Conservation (phyloP, 2,797 vertebrate species). For the Moxostoma hubbsi region DNA sequence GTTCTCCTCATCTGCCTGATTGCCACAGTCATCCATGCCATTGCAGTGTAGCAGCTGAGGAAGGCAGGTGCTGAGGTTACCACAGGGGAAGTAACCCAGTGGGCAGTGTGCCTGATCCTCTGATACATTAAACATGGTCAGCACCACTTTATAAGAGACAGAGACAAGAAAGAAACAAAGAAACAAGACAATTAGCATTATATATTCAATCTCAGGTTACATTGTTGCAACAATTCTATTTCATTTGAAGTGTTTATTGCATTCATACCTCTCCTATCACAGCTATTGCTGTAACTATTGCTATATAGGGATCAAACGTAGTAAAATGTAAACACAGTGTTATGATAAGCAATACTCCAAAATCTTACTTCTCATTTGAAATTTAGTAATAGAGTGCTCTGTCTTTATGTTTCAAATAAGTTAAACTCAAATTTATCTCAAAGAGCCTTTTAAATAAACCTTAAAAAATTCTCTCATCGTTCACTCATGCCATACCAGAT, state of each 20-base stretch:
- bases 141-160: constrained; percentile 65
- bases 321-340: too few species aligned
- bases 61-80: constrained; percentile 88
- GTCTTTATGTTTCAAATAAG: too few species aligned
- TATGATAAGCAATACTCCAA: too few species aligned
- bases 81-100: constrained; percentile 93
- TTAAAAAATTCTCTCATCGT: too few species aligned
- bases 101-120: constrained; percentile 79
- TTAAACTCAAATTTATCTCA: too few species aligned
- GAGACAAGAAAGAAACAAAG: constrained; percentile 12
- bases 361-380: too few species aligned
- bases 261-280: background rate
- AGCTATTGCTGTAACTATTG: background rate
- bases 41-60: constrained; percentile 95
- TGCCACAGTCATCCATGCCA: constrained; percentile 91
- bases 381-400: too few species aligned
- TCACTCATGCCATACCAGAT: too few species aligned
- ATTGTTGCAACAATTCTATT: background rate
- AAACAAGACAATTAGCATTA: background rate
- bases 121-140: constrained; percentile 73
- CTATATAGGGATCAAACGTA: background rate
- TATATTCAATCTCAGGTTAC: constrained; percentile 1
- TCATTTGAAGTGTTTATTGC: background rate
- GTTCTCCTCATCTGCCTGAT: constrained; percentile 90
- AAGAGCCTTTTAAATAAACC: too few species aligned